phyloP scores from a whole-genome alignment of 1,140 invertebrate species.

The Halesus radiatus region DNA sequence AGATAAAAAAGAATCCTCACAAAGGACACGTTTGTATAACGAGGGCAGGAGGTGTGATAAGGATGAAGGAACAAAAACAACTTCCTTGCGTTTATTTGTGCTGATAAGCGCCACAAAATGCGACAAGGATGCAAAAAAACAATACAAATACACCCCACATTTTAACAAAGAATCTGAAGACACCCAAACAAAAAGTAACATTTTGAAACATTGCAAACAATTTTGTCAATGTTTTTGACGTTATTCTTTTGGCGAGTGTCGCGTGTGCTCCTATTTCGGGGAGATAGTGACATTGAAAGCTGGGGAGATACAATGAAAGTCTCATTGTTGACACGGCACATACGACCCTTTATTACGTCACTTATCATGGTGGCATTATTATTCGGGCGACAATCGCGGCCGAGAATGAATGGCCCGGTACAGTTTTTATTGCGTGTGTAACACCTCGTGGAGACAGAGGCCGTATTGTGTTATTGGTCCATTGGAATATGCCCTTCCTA shows the following conservation, averaged over 20 bases:
- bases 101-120: conserved; percentile 45
- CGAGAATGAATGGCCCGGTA: conserved; percentile 31
- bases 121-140: conserved; percentile 21
- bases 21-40: conserved; percentile 45
- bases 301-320: conserved; percentile 28
- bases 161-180: background rate
- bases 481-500: background rate
- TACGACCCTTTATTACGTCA: conserved; percentile 37
- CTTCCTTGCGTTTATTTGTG: conserved; percentile 47
- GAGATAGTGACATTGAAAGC: conserved; percentile 1
- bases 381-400: conserved; percentile 34
- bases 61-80: conserved; percentile 46
- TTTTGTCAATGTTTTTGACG: too few species aligned
- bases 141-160: background rate
- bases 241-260: background rate
- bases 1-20: conserved; percentile 39
- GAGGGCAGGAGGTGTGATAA: conserved; percentile 45
- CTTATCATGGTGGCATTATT: conserved; percentile 30
- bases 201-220: too few species aligned
- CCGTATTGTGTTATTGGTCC: conserved; percentile 22
- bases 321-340: conserved; percentile 38
- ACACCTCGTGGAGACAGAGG: conserved; percentile 11
- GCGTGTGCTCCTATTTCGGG: background rate
- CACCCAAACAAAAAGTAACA: too few species aligned
- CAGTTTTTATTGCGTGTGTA: conserved; percentile 34